Evolutionary conservation across 2,888 invertebrate genomes (phyloP).

Genomic region (Alloscopus bannaensis): DNA sequence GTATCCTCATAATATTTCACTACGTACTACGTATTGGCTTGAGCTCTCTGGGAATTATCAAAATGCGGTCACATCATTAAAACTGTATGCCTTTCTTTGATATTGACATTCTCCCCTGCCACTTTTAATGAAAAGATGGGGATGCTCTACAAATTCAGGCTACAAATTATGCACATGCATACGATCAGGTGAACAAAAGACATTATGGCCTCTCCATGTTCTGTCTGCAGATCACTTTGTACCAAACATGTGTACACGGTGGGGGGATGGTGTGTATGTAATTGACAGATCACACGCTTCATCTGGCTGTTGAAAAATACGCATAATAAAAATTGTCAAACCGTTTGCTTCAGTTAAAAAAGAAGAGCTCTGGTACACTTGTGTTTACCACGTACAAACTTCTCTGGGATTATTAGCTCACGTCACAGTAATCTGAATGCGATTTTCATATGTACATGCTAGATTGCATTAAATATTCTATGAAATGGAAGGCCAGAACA

Average conservation of each 20-base stretch:
- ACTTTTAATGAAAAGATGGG: too few species aligned
- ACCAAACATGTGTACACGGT: constrained; percentile 10
- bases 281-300: constrained; percentile 15
- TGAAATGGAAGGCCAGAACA: constrained; percentile 28
- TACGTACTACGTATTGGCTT: too few species aligned
- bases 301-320: constrained; percentile 10
- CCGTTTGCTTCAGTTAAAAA: background rate
- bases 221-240: too few species aligned
- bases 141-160: too few species aligned
- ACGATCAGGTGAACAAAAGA: too few species aligned
- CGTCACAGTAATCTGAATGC: constrained; percentile 11
- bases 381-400: background rate
- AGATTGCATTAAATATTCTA: background rate
- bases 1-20: too few species aligned
- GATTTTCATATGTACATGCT: constrained; percentile 2
- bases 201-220: too few species aligned
- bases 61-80: constrained; percentile 34
- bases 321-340: background rate
- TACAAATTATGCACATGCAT: too few species aligned
- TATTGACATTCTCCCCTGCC: constrained; percentile 19
- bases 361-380: constrained; percentile 5
- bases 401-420: constrained; percentile 4
- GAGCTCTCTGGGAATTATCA: constrained; percentile 37
- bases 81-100: background rate
- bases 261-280: too few species aligned